Evolutionary conservation across 2,888 invertebrate species (phyloP).

Genomic region (Acleris emargana): DNA sequence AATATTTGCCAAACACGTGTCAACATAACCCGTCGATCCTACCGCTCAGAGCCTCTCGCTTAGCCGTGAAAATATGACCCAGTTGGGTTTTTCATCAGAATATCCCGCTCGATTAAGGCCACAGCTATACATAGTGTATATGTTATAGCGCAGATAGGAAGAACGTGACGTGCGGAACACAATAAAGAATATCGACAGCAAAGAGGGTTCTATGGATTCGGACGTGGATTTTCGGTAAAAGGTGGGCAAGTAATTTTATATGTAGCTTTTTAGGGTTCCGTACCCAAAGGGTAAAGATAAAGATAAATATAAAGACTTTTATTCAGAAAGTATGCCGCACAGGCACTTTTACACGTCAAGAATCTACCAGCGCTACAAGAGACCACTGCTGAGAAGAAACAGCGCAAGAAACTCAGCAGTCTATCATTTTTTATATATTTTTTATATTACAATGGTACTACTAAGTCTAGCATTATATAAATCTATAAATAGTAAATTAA

Average conservation of each 20-base stretch:
- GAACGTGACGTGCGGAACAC: conserved; percentile 24
- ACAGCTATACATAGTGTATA: conserved; percentile 1
- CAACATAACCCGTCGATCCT: not conserved
- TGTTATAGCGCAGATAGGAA: conserved; percentile 24
- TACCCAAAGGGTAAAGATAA: too few relatives aligned
- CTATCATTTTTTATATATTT: too few relatives aligned
- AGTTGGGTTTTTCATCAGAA: conserved; percentile 34
- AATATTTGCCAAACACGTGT: too few relatives aligned
- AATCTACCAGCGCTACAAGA: too few relatives aligned
- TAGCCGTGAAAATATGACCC: conserved; percentile 27
- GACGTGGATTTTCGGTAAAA: conserved; percentile 19
- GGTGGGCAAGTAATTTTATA: conserved; percentile 21
- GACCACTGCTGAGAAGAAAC: too few relatives aligned
- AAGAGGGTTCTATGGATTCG: conserved; percentile 26
- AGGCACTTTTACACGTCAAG: too few relatives aligned
- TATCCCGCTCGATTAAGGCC: conserved; percentile 35
- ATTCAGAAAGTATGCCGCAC: too few relatives aligned
- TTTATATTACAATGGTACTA: too few relatives aligned
- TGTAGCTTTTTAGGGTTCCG: conserved; percentile 1
- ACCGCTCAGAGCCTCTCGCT: not conserved
- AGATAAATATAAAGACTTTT: too few relatives aligned
- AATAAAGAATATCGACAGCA: conserved; percentile 33
- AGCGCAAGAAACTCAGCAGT: too few relatives aligned
- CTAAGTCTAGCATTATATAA: too few relatives aligned
- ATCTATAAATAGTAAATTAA: too few relatives aligned